Base-by-base conservation (phyloP, 2,888 invertebrate species). In the Perizoma flavofasciatum region DNA sequence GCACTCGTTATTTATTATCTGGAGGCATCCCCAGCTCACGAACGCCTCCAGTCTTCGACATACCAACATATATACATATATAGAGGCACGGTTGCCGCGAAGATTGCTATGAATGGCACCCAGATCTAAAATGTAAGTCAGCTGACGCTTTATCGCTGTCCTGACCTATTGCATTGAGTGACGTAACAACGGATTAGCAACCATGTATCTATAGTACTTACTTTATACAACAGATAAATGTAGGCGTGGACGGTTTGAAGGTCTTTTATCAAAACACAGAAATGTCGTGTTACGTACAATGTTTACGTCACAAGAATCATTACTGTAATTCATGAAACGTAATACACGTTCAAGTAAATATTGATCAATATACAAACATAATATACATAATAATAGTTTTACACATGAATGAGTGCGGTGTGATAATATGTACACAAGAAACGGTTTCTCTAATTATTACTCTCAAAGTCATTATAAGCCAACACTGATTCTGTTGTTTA, bases 1-100 rank as follows among this genome's bases (percentile, higher is more conserved):
- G 91, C 91, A 91, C 89, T 90, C 87, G 88, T 89, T 89, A 91
- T 92, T 91, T 90, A 90, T 91, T 88, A 89, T 89, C 90, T 84
- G 77, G 78, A 88, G 83, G 83, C 85, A 84, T 82, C 83, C 85
- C 87, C 83, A 82, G 77, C 75, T 77, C 72, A 74, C 81, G 72
- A 78, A 74, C 75, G 79, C 75, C 77, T 78, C 76, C 72, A 73
- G 77, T 75, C 78, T 78, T 73, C 72, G 70, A 72, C 70, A 66
- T 69, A 74, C 66, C 67, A 62, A 59, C 52, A 22, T 50, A 50
- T 10, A 46, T 44, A 45, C 55, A 63, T 41, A 65, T 63, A 51
- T 59, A 60, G 43, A 49, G 35, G 32, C 37, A 46, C 52, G 41
- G 50, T 35, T 43, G 33, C 54, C n/a, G n/a, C n/a, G 50, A 58